Evolutionary conservation across 2,113 vertebrate species (phyloP).

Genomic region (Tychaedon coryphoeus): DNA sequence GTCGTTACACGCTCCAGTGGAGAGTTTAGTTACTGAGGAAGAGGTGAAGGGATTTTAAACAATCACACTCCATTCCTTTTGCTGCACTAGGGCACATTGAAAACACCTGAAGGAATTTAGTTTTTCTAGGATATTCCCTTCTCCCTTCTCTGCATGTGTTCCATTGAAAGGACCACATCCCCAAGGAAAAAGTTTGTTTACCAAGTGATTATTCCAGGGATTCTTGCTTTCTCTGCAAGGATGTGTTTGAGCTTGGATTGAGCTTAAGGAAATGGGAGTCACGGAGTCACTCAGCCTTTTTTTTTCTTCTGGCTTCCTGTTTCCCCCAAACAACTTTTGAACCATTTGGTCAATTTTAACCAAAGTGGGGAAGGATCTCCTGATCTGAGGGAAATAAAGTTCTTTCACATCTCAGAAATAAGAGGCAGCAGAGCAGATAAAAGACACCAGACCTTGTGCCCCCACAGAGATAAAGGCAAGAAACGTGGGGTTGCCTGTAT

Average conservation of each 20-base stretch:
- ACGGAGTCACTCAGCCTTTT: not conserved
- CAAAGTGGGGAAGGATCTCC: not conserved
- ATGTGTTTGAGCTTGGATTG: not conserved
- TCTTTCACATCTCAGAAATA: not conserved
- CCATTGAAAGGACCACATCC: not conserved
- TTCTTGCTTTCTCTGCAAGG: not conserved
- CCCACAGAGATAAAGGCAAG: constrained; percentile 21
- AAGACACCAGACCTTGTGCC: constrained; percentile 5
- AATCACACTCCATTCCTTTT: not conserved
- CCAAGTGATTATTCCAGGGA: not conserved
- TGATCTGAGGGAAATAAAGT: not conserved
- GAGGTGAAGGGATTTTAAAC: not conserved
- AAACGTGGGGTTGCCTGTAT: not conserved
- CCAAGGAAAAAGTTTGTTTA: not conserved
- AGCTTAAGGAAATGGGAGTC: constrained; percentile 39
- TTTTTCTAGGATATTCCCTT: not conserved
- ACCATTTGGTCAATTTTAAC: not conserved
- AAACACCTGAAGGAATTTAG: not conserved
- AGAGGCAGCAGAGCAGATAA: constrained; percentile 1
- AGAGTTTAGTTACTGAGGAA: not conserved
- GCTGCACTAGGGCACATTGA: not conserved
- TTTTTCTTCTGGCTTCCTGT: constrained; percentile 37
- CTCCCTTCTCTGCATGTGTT: not conserved
- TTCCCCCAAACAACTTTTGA: constrained; percentile 32
- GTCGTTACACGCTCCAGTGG: not conserved